These are phyloP conservation scores for Antitype chi DNA, from an alignment of 2,888 invertebrate species.

Conservation along the genomic window DNA sequence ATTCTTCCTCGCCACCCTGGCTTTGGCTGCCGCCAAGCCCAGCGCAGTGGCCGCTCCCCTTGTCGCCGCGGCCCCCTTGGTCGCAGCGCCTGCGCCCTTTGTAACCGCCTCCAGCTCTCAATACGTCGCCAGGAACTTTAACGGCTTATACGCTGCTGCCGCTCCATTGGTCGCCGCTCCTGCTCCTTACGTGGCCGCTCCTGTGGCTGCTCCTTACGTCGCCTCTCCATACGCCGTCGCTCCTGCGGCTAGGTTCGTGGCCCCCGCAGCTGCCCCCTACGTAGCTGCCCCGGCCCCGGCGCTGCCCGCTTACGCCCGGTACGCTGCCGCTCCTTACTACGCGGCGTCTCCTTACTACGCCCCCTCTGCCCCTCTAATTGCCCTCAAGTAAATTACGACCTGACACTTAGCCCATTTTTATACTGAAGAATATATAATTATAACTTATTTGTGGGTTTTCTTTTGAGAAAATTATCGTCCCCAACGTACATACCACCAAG, in stretches of 20 bases:
- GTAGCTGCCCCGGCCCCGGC: constrained; percentile 74
- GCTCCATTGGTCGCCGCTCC: constrained; percentile 87
- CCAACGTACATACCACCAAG: background rate
- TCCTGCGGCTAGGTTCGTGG: constrained; percentile 64
- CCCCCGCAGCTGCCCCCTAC: constrained; percentile 73
- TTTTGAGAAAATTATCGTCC: background rate
- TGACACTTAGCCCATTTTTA: constrained; percentile 74
- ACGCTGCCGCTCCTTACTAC: constrained; percentile 70
- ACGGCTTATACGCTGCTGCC: constrained; percentile 86
- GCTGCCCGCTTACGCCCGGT: constrained; percentile 73
- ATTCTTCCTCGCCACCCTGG: constrained; percentile 80
- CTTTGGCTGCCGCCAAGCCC: constrained; percentile 83
- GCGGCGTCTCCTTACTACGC: constrained; percentile 75
- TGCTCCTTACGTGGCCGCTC: constrained; percentile 80
- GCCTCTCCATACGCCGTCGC: constrained; percentile 68
- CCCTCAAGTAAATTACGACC: constrained; percentile 80
- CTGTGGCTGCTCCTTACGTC: constrained; percentile 55
- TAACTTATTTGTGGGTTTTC: constrained; percentile 18
- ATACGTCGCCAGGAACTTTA: constrained; percentile 91
- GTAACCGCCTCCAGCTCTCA: constrained; percentile 92
- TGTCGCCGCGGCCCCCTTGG: constrained; percentile 82
- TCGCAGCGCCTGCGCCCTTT: constrained; percentile 88
- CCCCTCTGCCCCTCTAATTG: constrained; percentile 81
- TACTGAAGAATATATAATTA: constrained; percentile 63
- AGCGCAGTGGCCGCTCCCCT: constrained; percentile 76